These are phyloP conservation scores for Sander lucioperca DNA, from an alignment of 2,113 vertebrate genomes.

Conservation along the genomic window DNA sequence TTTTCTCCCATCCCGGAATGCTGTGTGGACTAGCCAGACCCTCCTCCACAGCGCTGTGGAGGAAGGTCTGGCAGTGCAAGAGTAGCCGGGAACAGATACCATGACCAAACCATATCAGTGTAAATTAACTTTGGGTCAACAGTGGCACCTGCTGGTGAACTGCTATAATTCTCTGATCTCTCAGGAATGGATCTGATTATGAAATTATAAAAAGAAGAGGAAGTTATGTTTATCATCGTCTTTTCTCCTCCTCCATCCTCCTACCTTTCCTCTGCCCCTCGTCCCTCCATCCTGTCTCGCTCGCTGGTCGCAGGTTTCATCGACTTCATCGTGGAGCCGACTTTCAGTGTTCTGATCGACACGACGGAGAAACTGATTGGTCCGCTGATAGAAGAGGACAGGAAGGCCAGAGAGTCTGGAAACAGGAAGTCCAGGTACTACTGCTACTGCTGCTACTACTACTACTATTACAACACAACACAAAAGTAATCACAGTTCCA, in stretches of 20 bases:
- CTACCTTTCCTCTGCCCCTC: not conserved
- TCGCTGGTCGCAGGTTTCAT: conserved; percentile 89
- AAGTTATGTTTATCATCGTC: not conserved
- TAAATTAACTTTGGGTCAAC: not conserved
- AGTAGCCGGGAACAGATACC: too few relatives aligned
- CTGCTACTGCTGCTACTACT: not conserved
- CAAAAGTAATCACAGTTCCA: not conserved
- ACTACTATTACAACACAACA: not conserved
- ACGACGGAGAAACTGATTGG: conserved; percentile 97
- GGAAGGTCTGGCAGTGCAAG: too few relatives aligned
- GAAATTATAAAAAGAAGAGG: not conserved
- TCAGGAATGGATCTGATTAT: not conserved
- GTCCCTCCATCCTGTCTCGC: not conserved
- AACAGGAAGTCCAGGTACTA: conserved; percentile 88
- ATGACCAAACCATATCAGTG: too few relatives aligned
- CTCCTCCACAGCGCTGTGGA: too few relatives aligned
- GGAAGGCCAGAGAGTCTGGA: conserved; percentile 87
- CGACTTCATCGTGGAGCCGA: conserved; percentile 98
- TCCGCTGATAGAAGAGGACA: conserved; percentile 97
- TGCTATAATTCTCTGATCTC: not conserved
- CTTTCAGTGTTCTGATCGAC: conserved; percentile 95
- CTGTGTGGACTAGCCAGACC: too few relatives aligned
- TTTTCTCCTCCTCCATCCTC: not conserved
- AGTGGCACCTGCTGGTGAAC: conserved; percentile 16
- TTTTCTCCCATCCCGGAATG: too few relatives aligned